These are phyloP conservation scores for Isichthys henryi DNA, from an alignment of 2,113 vertebrate species.

Conservation along the genomic window DNA sequence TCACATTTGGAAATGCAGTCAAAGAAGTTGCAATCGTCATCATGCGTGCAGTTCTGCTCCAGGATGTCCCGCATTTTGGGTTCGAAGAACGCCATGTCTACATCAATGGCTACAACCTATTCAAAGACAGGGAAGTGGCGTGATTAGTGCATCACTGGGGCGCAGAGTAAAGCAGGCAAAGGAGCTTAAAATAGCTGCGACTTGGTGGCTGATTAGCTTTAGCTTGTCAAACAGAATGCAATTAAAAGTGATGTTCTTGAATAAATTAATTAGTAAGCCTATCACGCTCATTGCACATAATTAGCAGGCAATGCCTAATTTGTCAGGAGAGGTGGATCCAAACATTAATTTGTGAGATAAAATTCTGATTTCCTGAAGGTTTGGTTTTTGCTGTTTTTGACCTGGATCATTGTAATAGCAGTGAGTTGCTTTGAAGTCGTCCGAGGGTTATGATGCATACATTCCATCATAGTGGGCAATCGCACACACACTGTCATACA, in stretches of 20 bases:
- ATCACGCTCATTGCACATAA: background rate
- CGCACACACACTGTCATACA: background rate
- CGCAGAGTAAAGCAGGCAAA: too few species aligned
- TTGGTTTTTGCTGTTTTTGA: background rate
- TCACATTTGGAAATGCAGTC: conserved; percentile 89
- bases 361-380: background rate
- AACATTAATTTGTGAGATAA: background rate
- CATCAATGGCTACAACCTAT: conserved; percentile 93
- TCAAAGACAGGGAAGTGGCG: conserved; percentile 20
- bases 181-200: background rate
- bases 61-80: conserved; percentile 95
- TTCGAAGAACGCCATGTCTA: conserved; percentile 98
- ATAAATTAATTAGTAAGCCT: background rate
- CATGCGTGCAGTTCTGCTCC: conserved; percentile 85
- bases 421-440: background rate
- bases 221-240: background rate
- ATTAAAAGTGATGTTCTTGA: background rate
- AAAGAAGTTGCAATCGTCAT: conserved; percentile 93
- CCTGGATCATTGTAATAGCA: background rate
- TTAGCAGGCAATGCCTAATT: background rate
- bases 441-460: background rate
- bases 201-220: background rate
- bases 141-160: background rate
- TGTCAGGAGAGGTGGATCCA: background rate
- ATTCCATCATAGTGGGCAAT: background rate